Percentiles rank a stretch among this genome's conserved stretches.
Evolutionary conservation across 2,113 vertebrate genomes (phyloP).

Genomic region (Pluvianellus socialis): DNA sequence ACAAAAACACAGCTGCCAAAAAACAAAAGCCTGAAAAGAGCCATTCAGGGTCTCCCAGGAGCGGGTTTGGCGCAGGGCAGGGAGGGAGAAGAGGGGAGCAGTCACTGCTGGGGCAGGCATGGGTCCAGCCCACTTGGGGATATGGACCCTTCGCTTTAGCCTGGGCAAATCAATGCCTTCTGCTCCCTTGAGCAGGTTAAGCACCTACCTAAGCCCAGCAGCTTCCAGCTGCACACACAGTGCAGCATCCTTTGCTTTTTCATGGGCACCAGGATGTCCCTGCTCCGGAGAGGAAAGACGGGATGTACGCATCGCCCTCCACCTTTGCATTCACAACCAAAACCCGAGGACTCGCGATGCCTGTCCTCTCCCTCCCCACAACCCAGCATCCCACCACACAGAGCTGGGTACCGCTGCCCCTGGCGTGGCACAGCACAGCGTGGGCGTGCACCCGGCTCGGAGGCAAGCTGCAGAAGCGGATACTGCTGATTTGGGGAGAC

Average conservation of each 20-base stretch:
- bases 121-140: not conserved
- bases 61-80: conserved; percentile 28
- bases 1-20: conserved; percentile 75
- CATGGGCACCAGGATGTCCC: not conserved
- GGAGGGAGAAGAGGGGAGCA: not conserved
- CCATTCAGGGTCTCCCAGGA: conserved; percentile 56
- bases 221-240: fast-evolving
- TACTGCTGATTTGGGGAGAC: not conserved
- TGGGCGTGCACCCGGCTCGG: not conserved
- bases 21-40: conserved; percentile 67
- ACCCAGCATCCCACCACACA: not conserved
- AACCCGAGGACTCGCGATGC: not conserved
- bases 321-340: not conserved
- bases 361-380: not conserved
- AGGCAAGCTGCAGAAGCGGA: fast-evolving
- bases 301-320: not conserved
- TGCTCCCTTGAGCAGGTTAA: fast-evolving
- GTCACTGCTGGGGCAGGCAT: not conserved
- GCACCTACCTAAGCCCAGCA: not conserved
- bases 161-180: not conserved
- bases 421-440: fast-evolving
- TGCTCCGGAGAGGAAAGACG: not conserved
- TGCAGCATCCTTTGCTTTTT: not conserved
- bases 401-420: not conserved
- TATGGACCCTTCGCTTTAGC: not conserved